Percentiles rank a stretch among this genome's conserved stretches.
phyloP scores from a whole-genome alignment of 92 coral and sea anemone species.

The Isaurus tuberculatus region DNA sequence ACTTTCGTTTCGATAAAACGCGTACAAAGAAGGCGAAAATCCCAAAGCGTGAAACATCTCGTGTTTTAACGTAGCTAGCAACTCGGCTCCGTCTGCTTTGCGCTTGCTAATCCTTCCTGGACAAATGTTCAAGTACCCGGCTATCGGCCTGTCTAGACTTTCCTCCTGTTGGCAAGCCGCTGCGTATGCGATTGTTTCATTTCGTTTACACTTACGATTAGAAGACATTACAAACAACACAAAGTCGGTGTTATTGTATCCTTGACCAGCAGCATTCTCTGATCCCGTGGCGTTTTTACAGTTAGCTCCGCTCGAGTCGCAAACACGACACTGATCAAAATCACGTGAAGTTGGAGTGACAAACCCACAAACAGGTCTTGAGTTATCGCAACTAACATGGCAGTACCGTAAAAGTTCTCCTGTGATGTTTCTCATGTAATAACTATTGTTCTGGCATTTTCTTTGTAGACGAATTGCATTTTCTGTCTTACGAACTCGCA shows the following conservation, averaged over 20 bases:
- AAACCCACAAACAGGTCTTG: constrained; percentile 74
- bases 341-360: constrained; percentile 59
- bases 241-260: constrained; percentile 79
- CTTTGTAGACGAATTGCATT: constrained; percentile 79
- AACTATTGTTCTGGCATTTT: constrained; percentile 68
- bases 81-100: constrained; percentile 57
- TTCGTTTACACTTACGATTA: constrained; percentile 69
- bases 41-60: constrained; percentile 97
- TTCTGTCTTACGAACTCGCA: constrained; percentile 78
- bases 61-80: constrained; percentile 90
- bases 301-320: constrained; percentile 65
- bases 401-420: constrained; percentile 86
- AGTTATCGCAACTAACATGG: constrained; percentile 64
- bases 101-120: constrained; percentile 65
- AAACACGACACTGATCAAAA: constrained; percentile 82
- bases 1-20: constrained; percentile 74
- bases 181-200: constrained; percentile 80
- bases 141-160: constrained; percentile 89
- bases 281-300: constrained; percentile 62
- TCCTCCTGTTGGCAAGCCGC: constrained; percentile 91
- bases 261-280: constrained; percentile 60
- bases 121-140: constrained; percentile 91
- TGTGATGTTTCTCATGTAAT: constrained; percentile 56
- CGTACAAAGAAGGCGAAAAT: constrained; percentile 87
- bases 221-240: constrained; percentile 81